Evolutionary conservation across 2,113 vertebrate genomes (phyloP).

Genomic region (Cheilinus undulatus): DNA sequence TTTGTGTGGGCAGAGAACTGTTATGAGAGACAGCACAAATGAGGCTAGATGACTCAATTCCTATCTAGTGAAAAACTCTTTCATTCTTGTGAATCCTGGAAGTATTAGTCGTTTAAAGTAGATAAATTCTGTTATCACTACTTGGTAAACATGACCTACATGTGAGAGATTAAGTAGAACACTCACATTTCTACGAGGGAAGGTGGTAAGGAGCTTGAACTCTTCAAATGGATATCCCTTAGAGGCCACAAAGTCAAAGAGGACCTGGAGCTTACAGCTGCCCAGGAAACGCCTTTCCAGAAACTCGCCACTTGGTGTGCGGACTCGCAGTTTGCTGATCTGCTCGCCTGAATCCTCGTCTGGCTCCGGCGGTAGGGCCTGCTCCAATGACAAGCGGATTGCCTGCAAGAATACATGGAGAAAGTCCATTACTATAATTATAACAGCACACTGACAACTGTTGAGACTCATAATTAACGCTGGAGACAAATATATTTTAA

Average conservation of each 20-base stretch:
- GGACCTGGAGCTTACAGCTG: slow-evolving; percentile 94
- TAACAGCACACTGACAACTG: not conserved
- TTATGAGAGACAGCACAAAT: not conserved
- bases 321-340: slow-evolving; percentile 95
- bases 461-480: not conserved
- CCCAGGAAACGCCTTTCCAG: slow-evolving; percentile 96
- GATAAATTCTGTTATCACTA: not conserved
- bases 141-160: not conserved
- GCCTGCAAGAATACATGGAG: slow-evolving; percentile 83
- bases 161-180: slow-evolving; percentile 56
- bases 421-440: slow-evolving; percentile 26
- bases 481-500: no score
- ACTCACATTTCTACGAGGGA: slow-evolving; percentile 97
- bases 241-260: slow-evolving; percentile 99
- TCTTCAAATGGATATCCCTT: slow-evolving; percentile 96
- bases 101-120: slow-evolving; percentile 1
- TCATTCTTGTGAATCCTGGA: not conserved
- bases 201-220: slow-evolving; percentile 99
- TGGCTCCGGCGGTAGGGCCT: slow-evolving; percentile 93
- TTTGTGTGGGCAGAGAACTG: slow-evolving; percentile 18
- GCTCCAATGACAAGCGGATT: slow-evolving; percentile 95
- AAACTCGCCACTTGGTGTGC: slow-evolving; percentile 96
- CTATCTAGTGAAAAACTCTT: not conserved
- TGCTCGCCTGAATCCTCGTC: slow-evolving; percentile 91
- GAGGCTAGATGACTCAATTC: not conserved